Percentiles rank a stretch among this genome's conserved stretches.
Evolutionary conservation across 1,140 invertebrate genomes (phyloP).

Genomic region (Heliconius hermathena): DNA sequence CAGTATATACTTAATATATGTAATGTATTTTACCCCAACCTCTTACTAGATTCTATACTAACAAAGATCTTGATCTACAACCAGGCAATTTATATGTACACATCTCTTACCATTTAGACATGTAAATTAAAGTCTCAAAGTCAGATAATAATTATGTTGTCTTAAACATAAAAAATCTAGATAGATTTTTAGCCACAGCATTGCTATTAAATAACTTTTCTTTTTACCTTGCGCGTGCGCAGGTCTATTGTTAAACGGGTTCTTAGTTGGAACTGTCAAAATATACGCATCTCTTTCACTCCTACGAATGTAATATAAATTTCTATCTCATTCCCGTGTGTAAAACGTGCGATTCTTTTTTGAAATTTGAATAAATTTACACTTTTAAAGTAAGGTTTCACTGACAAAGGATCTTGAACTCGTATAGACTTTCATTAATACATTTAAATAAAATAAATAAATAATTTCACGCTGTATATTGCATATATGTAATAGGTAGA

Average conservation of each 20-base stretch:
- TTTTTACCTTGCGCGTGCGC: constrained; percentile 39
- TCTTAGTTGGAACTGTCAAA: constrained; percentile 23
- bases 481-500: no score
- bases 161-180: constrained; percentile 17
- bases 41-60: background rate
- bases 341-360: constrained; percentile 55
- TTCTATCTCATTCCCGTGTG: constrained; percentile 32
- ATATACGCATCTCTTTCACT: constrained; percentile 30
- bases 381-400: constrained; percentile 64
- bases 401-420: constrained; percentile 57
- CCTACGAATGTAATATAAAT: constrained; percentile 17
- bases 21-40: no score
- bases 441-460: background rate
- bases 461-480: no score
- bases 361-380: constrained; percentile 73
- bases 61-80: background rate
- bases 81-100: background rate
- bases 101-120: background rate
- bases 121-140: constrained; percentile 11
- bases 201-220: constrained; percentile 39
- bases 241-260: constrained; percentile 50
- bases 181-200: constrained; percentile 24
- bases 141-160: constrained; percentile 19
- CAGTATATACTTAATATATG: no score
- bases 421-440: constrained; percentile 32